phyloP scores from a whole-genome alignment of 2,113 vertebrate genomes.

The Serilophus lunatus region DNA sequence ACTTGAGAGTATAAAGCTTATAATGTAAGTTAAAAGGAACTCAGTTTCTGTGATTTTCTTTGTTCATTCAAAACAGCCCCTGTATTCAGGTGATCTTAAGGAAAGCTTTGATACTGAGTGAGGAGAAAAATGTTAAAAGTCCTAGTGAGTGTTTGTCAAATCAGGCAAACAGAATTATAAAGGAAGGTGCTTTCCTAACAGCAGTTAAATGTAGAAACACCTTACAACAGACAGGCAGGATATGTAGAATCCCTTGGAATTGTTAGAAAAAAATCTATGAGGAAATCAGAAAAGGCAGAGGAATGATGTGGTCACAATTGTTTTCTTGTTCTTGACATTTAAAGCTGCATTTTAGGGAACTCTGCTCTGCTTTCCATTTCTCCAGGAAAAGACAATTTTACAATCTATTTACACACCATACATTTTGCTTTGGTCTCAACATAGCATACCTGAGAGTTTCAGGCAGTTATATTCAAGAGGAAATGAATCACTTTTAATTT shows the following conservation, averaged over 20 bases:
- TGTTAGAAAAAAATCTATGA: neutral
- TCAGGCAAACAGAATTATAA: neutral
- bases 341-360: neutral
- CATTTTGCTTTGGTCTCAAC: neutral
- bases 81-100: neutral
- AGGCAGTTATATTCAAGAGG: neutral
- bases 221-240: neutral
- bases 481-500: neutral
- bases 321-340: neutral
- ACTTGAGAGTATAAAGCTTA: neutral
- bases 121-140: neutral
- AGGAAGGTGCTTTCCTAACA: neutral
- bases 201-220: neutral
- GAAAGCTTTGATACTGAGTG: neutral
- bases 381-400: neutral
- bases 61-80: neutral
- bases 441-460: neutral
- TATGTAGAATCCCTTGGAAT: neutral
- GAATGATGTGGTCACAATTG: accelerated
- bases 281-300: neutral
- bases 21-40: neutral
- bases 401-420: neutral
- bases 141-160: neutral
- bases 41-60: neutral
- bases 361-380: neutral